Percentiles rank a stretch among this genome's conserved stretches.
phyloP scores from a whole-genome alignment of 2,797 vertebrate genomes.

The Avahi laniger region DNA sequence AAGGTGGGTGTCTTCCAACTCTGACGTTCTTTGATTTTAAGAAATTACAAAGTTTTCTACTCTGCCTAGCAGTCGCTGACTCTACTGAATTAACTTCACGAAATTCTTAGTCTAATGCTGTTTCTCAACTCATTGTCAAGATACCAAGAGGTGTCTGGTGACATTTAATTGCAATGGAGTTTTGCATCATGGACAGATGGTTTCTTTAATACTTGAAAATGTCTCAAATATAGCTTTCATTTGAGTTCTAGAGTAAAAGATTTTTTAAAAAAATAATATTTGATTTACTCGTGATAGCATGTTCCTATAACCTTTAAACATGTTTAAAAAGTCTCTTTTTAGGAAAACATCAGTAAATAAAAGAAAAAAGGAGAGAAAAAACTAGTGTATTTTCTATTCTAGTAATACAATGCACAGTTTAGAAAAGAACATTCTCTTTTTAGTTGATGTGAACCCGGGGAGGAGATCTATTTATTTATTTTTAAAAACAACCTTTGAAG shows the following conservation, averaged over 20 bases:
- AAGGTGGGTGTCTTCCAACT: neutral
- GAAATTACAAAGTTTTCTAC: neutral
- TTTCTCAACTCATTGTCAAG: neutral
- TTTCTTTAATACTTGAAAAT: constrained; percentile 36
- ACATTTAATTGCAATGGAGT: neutral
- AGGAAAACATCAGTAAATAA: neutral
- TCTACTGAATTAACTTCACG: neutral
- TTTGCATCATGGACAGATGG: neutral
- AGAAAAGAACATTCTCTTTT: neutral
- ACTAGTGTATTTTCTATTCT: neutral
- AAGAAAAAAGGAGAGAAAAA: neutral
- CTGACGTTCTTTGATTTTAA: neutral
- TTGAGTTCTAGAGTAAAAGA: neutral
- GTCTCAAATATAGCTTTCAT: neutral
- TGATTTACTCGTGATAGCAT: neutral
- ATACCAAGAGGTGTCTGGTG: neutral
- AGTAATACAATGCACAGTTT: neutral
- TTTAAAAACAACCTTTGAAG: constrained; percentile 9
- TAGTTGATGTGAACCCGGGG: neutral
- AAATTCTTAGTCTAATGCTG: neutral
- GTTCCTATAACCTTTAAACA: neutral
- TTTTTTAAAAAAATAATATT: neutral
- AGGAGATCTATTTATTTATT: neutral
- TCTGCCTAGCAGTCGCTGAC: neutral
- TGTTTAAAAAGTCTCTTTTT: neutral